Conservation (phyloP, 2,797 vertebrate genomes). For the Cichlasoma orientale region DNA sequence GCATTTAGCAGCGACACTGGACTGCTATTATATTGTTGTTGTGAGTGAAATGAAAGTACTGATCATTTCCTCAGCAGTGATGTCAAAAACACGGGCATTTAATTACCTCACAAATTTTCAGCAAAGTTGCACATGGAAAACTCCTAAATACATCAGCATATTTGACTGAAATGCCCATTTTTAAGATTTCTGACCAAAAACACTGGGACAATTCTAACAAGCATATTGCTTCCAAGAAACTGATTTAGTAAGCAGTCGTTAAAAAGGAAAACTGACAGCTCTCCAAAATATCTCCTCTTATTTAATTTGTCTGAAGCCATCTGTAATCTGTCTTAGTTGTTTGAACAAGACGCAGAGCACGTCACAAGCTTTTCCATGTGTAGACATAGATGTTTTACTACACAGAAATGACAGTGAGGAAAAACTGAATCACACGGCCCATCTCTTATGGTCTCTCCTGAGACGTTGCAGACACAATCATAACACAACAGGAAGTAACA, state of each 20-base stretch:
- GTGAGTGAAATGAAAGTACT: not conserved
- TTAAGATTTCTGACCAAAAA: not conserved
- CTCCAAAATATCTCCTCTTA: not conserved
- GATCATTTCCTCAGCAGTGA: not conserved
- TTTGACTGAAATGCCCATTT: not conserved
- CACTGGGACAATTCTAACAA: not conserved
- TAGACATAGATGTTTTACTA: constrained; percentile 5
- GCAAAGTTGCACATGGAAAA: not conserved
- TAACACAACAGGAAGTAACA: constrained; percentile 72
- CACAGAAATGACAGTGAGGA: constrained; percentile 11
- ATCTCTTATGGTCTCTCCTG: constrained; percentile 33
- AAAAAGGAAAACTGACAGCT: constrained; percentile 7
- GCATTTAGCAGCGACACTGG: not conserved
- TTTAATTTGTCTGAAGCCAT: not conserved
- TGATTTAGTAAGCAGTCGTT: constrained; percentile 4
- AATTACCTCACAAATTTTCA: not conserved
- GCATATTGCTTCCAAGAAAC: not conserved
- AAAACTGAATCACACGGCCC: constrained; percentile 34
- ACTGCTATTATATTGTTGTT: not conserved
- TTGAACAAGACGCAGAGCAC: constrained; percentile 10
- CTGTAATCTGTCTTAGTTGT: not conserved
- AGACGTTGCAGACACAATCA: constrained; percentile 55
- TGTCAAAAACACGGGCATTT: not conserved
- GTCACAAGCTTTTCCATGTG: not conserved
- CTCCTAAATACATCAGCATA: not conserved